A percentile compares a stretch with the other conserved stretches of the same genome.
Evolutionary conservation across 2,113 vertebrate genomes (phyloP).

Genomic region (Apteryx owenii): DNA sequence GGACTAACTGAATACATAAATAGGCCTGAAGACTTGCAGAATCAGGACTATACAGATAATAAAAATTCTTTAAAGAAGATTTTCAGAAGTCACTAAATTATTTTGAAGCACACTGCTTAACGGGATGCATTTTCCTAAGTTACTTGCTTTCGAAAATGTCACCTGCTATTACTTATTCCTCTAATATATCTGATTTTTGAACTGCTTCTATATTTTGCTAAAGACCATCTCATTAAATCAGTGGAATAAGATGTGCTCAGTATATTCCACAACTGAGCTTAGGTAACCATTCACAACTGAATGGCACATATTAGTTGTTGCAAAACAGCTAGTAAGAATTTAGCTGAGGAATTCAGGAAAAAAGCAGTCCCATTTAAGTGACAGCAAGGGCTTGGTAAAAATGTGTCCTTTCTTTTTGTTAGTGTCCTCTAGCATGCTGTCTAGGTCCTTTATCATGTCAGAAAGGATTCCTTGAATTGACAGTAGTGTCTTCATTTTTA

Average conservation of each 20-base stretch:
- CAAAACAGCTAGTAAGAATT: background rate
- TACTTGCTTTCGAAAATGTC: background rate
- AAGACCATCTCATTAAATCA: background rate
- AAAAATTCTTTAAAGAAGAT: background rate
- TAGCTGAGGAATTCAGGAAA: background rate
- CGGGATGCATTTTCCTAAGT: background rate
- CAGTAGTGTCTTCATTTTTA: constrained; percentile 20
- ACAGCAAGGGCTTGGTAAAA: background rate
- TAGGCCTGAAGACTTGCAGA: background rate
- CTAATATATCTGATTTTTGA: background rate
- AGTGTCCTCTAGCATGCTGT: background rate
- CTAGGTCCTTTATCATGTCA: background rate
- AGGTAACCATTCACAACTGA: background rate
- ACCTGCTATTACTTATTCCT: background rate
- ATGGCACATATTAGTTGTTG: background rate
- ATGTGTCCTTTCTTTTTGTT: constrained; percentile 3
- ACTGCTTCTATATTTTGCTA: background rate
- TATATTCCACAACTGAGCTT: background rate
- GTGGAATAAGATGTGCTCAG: background rate
- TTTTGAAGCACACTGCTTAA: too few relatives aligned
- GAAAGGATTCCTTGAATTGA: constrained; percentile 52
- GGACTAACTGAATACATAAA: background rate
- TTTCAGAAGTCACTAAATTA: background rate
- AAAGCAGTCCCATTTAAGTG: background rate
- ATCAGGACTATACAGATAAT: background rate